A percentile compares a stretch with the other conserved stretches of the same genome.
These are phyloP conservation scores for Leptogaster cylindrica DNA, from an alignment of 2,888 invertebrate species.

Conservation along the genomic window DNA sequence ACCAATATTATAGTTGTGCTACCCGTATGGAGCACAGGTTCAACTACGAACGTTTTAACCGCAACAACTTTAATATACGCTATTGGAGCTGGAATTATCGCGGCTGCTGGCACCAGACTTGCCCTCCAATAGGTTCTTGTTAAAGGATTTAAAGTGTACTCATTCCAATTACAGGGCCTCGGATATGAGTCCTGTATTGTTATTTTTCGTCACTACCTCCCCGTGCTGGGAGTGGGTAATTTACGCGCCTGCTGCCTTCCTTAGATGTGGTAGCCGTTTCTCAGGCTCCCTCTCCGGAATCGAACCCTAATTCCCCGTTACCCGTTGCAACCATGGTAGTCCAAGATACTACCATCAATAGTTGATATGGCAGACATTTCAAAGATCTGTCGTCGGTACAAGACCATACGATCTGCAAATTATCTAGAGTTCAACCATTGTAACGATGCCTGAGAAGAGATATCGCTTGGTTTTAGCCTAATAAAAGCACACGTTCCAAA, in stretches of 20 bases:
- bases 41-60: conserved; percentile 67
- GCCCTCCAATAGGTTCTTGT: conserved; percentile 63
- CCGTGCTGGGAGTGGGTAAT: not conserved
- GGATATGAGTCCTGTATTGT: conserved; percentile 59
- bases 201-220: conserved; percentile 73
- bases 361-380: no score
- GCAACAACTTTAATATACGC: conserved; percentile 77
- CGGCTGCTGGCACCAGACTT: no score
- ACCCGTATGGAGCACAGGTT: conserved; percentile 49
- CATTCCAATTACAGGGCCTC: conserved; percentile 49
- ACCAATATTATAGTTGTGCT: not conserved
- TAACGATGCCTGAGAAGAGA: no score
- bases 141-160: not conserved
- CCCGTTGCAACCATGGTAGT: conserved; percentile 73
- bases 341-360: conserved; percentile 71
- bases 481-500: no score
- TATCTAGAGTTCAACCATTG: no score
- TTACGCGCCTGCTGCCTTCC: conserved; percentile 72
- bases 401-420: no score
- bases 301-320: conserved; percentile 72
- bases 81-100: no score
- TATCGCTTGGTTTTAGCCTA: no score
- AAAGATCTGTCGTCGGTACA: no score
- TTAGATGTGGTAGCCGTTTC: conserved; percentile 68
- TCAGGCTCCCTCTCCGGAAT: conserved; percentile 76